Conservation (phyloP, 2,888 invertebrate species). For the Drosophila nr. fundita region DNA sequence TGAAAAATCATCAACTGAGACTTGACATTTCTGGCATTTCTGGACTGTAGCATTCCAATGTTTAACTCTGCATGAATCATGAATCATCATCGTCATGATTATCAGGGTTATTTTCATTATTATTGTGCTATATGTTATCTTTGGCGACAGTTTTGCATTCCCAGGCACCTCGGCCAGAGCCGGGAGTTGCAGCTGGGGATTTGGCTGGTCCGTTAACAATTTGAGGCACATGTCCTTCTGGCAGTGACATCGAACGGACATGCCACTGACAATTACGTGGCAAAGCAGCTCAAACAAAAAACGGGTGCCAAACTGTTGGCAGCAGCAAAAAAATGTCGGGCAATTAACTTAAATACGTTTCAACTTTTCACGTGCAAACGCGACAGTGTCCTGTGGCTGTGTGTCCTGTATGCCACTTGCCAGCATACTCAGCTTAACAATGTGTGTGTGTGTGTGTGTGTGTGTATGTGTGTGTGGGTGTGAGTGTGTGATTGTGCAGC, state of each 20-base stretch:
- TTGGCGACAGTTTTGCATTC: constrained; percentile 63
- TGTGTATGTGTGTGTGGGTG: background rate
- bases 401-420: constrained; percentile 47
- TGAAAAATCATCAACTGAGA: background rate
- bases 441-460: background rate
- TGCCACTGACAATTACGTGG: constrained; percentile 74
- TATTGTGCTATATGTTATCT: constrained; percentile 22
- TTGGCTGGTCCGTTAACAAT: constrained; percentile 47
- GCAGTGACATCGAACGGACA: constrained; percentile 74
- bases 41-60: constrained; percentile 9
- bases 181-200: constrained; percentile 38
- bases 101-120: constrained; percentile 2
- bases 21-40: constrained; percentile 5
- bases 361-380: constrained; percentile 45
- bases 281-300: constrained; percentile 53
- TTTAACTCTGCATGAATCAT: constrained; percentile 23
- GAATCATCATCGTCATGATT: constrained; percentile 34
- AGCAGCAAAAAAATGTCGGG: constrained; percentile 57
- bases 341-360: constrained; percentile 76
- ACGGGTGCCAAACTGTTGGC: constrained; percentile 47
- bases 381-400: constrained; percentile 63
- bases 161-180: constrained; percentile 20
- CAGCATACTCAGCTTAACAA: constrained; percentile 19
- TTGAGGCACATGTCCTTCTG: constrained; percentile 61
- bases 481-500: constrained; percentile 50